phyloP scores from a whole-genome alignment of 2,888 invertebrate genomes.

The Perizoma affinitatum region DNA sequence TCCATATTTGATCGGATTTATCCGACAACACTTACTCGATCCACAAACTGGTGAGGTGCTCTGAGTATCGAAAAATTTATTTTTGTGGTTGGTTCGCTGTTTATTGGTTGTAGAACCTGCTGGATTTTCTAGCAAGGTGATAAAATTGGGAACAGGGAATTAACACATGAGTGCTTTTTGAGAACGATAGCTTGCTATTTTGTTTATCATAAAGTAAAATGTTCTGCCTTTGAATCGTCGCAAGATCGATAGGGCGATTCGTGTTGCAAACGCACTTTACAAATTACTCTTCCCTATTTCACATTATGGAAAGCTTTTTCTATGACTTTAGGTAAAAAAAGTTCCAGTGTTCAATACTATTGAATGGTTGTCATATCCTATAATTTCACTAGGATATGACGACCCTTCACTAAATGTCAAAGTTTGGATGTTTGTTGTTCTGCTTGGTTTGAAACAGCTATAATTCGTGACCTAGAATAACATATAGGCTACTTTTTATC shows the following conservation, averaged over 20 bases:
- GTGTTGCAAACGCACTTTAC: no score
- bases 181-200: not conserved
- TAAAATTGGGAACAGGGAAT: not conserved
- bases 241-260: not conserved
- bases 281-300: no score
- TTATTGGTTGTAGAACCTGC: slow-evolving; percentile 36
- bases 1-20: slow-evolving; percentile 71
- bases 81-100: slow-evolving; percentile 38
- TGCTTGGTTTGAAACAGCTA: no score
- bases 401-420: no score
- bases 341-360: no score
- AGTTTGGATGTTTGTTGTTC: no score
- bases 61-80: slow-evolving; percentile 55
- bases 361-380: no score
- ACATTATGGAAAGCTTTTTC: no score
- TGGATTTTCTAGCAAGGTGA: slow-evolving; percentile 21
- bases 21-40: slow-evolving; percentile 59
- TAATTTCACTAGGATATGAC: no score
- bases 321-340: no score
- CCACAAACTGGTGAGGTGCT: slow-evolving; percentile 57
- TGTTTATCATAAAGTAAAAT: not conserved
- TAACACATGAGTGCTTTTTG: not conserved
- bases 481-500: no score
- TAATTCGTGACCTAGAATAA: no score
- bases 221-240: not conserved